Base-by-base conservation (phyloP, 2,888 invertebrate genomes). In the Nebria brevicollis region DNA sequence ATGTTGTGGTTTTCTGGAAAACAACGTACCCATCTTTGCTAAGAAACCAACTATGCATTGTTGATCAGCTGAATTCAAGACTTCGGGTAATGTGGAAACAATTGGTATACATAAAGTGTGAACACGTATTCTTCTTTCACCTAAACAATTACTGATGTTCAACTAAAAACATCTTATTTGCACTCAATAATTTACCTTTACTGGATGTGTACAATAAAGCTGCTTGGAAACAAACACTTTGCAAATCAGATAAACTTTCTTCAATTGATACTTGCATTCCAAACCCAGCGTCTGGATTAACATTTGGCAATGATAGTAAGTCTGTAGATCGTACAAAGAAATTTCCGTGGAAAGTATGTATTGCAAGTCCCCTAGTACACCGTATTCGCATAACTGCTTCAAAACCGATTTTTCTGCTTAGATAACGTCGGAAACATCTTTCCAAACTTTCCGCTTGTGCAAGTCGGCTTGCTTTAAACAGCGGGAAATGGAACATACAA, bases 281-380 rank as follows among this genome's bases (percentile, higher is more conserved):
- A 89, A 98, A 98, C 20, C 97, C 98, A 5, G 98, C 95, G 90
- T 99, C 99, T 0, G 99, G 99, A 87, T 98, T 99, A 82, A 98
- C 95, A 90, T 99, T 99, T 66, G 99, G 98, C 85, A 99, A 90
- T 11, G 98, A 97, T 81, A 99, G 91, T 79, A 99, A 91, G 90
- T 99, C 99, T 3, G 98, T 98, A 0, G 99, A 98, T 3, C 99
- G 93, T 75, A 99, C 99, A 90, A 99, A 99, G 93, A 98, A 98
- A 90, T 99, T 99, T 66, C 99, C 99, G 90, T 99, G 98, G 94
- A 99, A 99, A 87, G 98, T 97, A 90, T 99, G 98, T 86, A 99
- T 97, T 41, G 96, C 93, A 81, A 99, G 91, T 15, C 99, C 98
- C 87, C 95, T 34, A 34, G 34, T 34, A 87, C 98, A 98, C 6